These are phyloP conservation scores for Daphoenositta chrysoptera DNA, from an alignment of 2,113 vertebrate genomes.

Conservation along the genomic window DNA sequence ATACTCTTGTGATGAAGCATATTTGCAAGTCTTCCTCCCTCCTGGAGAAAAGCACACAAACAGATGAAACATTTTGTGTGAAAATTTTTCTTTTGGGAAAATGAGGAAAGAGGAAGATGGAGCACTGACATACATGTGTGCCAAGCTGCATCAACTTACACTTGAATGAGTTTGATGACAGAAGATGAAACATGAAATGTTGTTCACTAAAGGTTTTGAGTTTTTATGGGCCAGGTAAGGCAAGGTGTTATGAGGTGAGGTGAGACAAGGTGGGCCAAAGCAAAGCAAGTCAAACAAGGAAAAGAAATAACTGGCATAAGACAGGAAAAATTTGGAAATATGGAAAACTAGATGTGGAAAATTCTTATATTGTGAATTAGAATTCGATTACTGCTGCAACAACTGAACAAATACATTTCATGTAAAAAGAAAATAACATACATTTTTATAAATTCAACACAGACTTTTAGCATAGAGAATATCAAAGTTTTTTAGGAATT, in stretches of 20 bases:
- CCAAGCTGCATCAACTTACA: background rate
- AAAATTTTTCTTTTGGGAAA: background rate
- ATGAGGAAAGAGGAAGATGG: background rate
- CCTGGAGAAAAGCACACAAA: background rate
- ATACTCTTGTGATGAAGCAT: background rate
- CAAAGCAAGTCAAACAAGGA: background rate
- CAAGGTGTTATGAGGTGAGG: background rate
- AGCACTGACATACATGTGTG: background rate
- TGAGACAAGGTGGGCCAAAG: background rate
- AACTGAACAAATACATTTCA: background rate
- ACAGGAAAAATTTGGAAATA: background rate
- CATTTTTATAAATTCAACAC: background rate
- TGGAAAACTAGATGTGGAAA: background rate
- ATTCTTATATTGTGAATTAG: background rate
- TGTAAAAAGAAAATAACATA: background rate
- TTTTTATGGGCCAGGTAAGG: background rate
- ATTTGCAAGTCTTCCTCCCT: background rate
- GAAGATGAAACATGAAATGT: background rate
- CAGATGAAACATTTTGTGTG: background rate
- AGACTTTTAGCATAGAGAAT: background rate
- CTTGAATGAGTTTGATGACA: background rate
- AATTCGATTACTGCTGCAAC: background rate
- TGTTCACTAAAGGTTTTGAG: background rate
- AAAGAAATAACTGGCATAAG: background rate
- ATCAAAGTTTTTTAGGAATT: background rate